phyloP scores from a whole-genome alignment of 2,797 vertebrate species.

The Octomys mimax region DNA sequence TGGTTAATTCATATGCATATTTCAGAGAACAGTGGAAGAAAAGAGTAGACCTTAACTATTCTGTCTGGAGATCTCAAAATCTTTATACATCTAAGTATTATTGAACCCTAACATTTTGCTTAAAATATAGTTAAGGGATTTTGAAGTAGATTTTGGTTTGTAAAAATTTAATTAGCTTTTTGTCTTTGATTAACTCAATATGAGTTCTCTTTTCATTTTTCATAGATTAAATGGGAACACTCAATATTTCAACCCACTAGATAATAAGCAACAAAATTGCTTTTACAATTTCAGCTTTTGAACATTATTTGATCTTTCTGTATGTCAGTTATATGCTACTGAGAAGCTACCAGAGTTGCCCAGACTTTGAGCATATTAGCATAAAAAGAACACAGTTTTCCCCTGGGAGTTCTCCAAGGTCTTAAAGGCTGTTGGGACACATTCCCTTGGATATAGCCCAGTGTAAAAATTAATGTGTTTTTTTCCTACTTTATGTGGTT shows the following conservation, averaged over 20 bases:
- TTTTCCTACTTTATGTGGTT: background rate
- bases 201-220: background rate
- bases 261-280: background rate
- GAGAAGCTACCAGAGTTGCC: too few relatives aligned
- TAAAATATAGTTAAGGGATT: background rate
- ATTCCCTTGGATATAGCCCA: background rate
- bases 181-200: background rate
- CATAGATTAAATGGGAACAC: background rate
- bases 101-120: background rate
- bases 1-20: background rate
- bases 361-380: too few relatives aligned
- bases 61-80: background rate
- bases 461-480: background rate
- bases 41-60: background rate
- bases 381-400: background rate
- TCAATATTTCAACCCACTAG: background rate
- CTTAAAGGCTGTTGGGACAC: background rate
- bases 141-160: background rate
- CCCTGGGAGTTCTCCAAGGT: background rate
- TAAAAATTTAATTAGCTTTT: background rate
- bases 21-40: background rate
- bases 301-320: too few relatives aligned
- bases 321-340: too few relatives aligned
- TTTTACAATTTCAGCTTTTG: too few relatives aligned
- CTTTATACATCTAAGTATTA: background rate